A percentile compares a stretch with the other conserved stretches of the same genome.
phyloP scores from a whole-genome alignment of 2,888 invertebrate genomes.

The Pedicia rivosa region DNA sequence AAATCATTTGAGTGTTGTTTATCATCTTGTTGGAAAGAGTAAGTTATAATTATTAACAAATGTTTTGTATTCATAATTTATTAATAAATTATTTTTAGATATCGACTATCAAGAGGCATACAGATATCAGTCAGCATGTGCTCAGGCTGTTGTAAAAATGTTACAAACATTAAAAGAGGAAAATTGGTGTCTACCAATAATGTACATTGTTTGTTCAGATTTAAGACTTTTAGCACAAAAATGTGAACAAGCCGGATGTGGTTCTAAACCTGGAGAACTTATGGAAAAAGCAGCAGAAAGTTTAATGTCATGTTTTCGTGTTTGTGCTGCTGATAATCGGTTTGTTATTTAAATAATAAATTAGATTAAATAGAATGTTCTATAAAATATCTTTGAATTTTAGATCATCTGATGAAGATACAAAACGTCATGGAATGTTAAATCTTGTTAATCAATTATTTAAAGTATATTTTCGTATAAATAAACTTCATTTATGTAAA shows the following conservation, averaged over 20 bases:
- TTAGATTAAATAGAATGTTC: neutral
- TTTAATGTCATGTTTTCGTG: constrained; percentile 82
- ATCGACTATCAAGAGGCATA: constrained; percentile 52
- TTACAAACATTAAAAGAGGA: constrained; percentile 82
- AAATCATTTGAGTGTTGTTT: constrained; percentile 54
- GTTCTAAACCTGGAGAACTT: constrained; percentile 33
- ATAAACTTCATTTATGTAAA: constrained; percentile 76
- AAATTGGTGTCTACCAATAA: constrained; percentile 92
- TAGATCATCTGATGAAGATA: constrained; percentile 66
- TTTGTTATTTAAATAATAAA: constrained; percentile 7
- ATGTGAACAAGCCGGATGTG: constrained; percentile 45
- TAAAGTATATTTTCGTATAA: constrained; percentile 85
- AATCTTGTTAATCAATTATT: constrained; percentile 93
- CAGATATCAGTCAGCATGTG: constrained; percentile 57
- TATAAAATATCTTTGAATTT: too few species aligned
- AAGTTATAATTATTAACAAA: too few species aligned
- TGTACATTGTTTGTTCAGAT: constrained; percentile 82
- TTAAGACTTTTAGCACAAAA: constrained; percentile 67
- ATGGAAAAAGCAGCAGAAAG: constrained; percentile 89
- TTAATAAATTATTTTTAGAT: constrained; percentile 17
- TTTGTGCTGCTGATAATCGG: constrained; percentile 89
- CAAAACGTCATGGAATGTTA: constrained; percentile 93
- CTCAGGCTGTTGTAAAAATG: constrained; percentile 63
- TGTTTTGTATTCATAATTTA: neutral
- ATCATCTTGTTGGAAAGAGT: constrained; percentile 26